Conservation (phyloP, 2,888 invertebrate genomes). For the Alviniconcha strummeri region DNA sequence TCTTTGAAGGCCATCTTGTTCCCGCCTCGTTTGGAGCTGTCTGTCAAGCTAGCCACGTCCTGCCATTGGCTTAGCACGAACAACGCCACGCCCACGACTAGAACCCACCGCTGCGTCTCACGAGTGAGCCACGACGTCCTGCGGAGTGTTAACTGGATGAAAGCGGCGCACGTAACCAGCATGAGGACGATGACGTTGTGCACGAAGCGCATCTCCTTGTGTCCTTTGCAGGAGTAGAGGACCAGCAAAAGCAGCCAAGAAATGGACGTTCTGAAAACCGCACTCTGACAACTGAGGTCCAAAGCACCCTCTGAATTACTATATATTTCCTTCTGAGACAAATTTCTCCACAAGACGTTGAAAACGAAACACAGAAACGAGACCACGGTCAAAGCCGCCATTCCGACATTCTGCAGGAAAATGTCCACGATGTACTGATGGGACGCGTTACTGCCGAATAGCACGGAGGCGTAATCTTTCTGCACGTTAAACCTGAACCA, state of each 20-base stretch:
- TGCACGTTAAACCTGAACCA: constrained; percentile 64
- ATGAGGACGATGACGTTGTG: constrained; percentile 57
- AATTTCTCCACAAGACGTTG: no score
- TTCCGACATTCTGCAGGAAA: constrained; percentile 35
- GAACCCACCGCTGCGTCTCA: not conserved
- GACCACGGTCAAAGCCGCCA: constrained; percentile 15
- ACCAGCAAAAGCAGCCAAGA: constrained; percentile 43
- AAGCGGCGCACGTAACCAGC: constrained; percentile 46
- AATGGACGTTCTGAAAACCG: not conserved
- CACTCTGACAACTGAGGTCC: not conserved
- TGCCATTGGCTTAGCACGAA: constrained; percentile 21
- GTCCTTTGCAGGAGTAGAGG: constrained; percentile 53
- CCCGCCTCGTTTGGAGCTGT: not conserved
- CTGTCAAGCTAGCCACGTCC: constrained; percentile 13
- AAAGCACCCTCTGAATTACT: not conserved
- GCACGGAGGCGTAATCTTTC: constrained; percentile 42
- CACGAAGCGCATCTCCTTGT: constrained; percentile 63
- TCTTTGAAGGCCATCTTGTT: constrained; percentile 16
- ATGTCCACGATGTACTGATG: constrained; percentile 39
- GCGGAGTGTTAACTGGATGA: constrained; percentile 6
- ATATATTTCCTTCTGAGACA: not conserved
- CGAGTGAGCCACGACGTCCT: not conserved
- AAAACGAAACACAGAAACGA: constrained; percentile 1
- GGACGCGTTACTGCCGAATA: constrained; percentile 48
- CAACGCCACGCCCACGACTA: not conserved